A percentile compares a stretch with the other conserved stretches of the same genome.
phyloP scores from a whole-genome alignment of 2,113 vertebrate genomes.

The Sclerurus mexicanus region DNA sequence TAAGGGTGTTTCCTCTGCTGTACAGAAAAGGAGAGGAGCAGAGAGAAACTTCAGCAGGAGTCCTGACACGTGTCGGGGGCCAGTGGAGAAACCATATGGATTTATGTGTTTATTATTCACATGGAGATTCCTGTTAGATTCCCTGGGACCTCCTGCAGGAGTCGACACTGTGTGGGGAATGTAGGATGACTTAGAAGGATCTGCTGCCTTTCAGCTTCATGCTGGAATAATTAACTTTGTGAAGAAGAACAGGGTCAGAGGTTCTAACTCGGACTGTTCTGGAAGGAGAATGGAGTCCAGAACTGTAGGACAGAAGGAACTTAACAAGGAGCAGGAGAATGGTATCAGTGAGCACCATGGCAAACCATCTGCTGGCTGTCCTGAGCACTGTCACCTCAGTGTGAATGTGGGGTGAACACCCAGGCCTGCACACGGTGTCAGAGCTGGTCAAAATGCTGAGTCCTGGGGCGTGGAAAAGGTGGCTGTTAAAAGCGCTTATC shows the following conservation, averaged over 20 bases:
- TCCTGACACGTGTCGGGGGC: rapidly evolving
- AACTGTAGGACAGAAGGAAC: neutral
- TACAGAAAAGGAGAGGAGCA: neutral
- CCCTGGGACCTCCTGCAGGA: neutral
- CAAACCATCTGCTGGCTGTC: neutral
- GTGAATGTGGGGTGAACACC: neutral
- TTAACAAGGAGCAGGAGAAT: neutral
- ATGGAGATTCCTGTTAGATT: neutral
- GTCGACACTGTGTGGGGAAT: neutral
- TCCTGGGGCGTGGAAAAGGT: neutral
- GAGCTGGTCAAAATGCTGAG: neutral
- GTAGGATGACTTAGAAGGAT: neutral
- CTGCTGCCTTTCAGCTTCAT: neutral
- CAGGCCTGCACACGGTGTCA: neutral
- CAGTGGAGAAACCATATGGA: neutral
- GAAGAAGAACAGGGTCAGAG: neutral
- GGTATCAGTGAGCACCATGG: neutral
- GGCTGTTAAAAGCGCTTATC: neutral
- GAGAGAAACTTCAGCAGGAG: neutral
- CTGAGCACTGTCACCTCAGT: neutral
- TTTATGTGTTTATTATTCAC: neutral
- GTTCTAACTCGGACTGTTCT: neutral
- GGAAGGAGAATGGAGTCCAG: neutral
- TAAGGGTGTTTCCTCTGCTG: neutral
- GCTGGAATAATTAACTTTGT: neutral